Evolutionary conservation across 2,113 vertebrate genomes (phyloP), one percentile per base, ranked within the genome.

Genomic region (Gnathonemus longibarbis): DNA sequence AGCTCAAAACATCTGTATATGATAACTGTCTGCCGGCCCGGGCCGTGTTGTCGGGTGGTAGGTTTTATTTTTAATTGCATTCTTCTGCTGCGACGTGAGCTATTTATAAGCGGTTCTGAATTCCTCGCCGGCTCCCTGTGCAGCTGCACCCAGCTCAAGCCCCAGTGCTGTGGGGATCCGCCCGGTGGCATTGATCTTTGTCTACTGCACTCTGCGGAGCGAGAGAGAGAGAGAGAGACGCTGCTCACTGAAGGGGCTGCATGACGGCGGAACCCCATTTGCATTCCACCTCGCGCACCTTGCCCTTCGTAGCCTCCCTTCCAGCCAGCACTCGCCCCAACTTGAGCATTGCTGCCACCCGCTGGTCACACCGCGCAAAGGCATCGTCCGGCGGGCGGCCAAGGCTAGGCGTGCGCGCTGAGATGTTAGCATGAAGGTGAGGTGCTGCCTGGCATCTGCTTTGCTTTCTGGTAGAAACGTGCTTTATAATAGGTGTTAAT

Each of bases 131-230:
- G 90, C 90, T 90, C 90, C 90, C 90, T 90, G 87, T 93, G 87
- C 88, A 93, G 89, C 66, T 91, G 88, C 94, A 95, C 93, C 94
- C 94, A 95, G 92, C 90, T 85, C 50, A 10, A 89, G 90, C 86
- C 91, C 48, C 89, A 80, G 91, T 93, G 92, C 90, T 92, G 58
- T 92, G 93, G 94, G 93, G 94, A 94, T 94, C 66, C 92, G 92
- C 92, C 93, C 93, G 91, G 94, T 95, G 92, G 90, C 94, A 96
- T 95, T 94, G 95, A 96, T 95, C 94, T 94, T 91, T 50, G 27
- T 91, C 84, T 91, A 89, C 84, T 83, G 8, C 21, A 84, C 45
- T 17, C 84, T 19, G 42, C 17, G 24, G 24, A 19, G 3, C 1
- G 50, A 17, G 49, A 49, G 49, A 13, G 48, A 49, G 66, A 35